These are phyloP conservation scores for Eulemur macaco DNA, from an alignment of 2,113 vertebrate genomes.

Conservation along the genomic window DNA sequence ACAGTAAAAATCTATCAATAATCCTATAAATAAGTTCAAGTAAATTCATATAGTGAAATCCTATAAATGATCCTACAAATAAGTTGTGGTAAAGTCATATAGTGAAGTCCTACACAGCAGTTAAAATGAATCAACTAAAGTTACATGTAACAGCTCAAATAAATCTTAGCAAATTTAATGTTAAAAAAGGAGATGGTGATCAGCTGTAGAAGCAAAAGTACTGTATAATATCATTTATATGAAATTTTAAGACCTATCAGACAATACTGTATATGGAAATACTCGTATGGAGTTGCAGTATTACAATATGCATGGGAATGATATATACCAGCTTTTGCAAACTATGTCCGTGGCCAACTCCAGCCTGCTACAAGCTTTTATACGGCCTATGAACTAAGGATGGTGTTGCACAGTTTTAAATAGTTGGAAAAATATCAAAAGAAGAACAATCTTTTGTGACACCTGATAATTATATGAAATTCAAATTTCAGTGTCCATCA, in stretches of 20 bases:
- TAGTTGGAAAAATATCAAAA: background rate
- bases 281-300: background rate
- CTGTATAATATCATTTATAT: background rate
- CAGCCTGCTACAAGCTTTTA: background rate
- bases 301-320: background rate
- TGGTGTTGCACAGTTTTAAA: constrained; percentile 26
- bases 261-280: background rate
- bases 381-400: background rate
- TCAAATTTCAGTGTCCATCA: background rate
- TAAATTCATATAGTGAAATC: background rate
- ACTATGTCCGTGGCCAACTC: background rate
- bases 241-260: constrained; percentile 7
- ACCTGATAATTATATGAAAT: constrained; percentile 52
- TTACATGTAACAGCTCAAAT: background rate
- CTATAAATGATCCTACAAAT: background rate
- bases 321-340: background rate
- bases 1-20: background rate
- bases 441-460: background rate
- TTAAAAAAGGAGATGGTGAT: background rate
- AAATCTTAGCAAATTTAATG: constrained; percentile 6
- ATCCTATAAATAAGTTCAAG: background rate
- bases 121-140: constrained; percentile 2
- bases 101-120: background rate
- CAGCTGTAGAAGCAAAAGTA: background rate
- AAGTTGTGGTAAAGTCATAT: background rate